These are phyloP conservation scores for Eupeodes latifasciatus DNA, from an alignment of 2,888 invertebrate species.

Conservation along the genomic window DNA sequence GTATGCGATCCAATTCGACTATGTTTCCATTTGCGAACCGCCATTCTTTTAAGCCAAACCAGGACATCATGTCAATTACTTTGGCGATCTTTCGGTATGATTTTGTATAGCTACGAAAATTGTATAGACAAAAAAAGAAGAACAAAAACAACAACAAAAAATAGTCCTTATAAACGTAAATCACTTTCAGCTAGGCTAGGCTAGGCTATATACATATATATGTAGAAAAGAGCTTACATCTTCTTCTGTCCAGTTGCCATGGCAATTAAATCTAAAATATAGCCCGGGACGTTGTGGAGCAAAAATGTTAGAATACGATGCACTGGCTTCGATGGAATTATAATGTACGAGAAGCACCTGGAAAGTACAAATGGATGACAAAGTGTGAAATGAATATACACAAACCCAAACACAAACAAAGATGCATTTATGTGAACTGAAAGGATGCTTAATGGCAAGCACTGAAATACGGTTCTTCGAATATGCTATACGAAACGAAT, in stretches of 20 bases:
- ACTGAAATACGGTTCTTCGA: slow-evolving; percentile 39
- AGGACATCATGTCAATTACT: slow-evolving; percentile 84
- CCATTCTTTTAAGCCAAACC: slow-evolving; percentile 84
- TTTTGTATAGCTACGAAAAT: slow-evolving; percentile 80
- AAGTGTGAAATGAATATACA: slow-evolving; percentile 47
- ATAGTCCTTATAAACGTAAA: slow-evolving; percentile 46
- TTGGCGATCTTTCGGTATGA: slow-evolving; percentile 83
- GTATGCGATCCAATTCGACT: slow-evolving; percentile 81
- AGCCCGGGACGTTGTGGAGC: slow-evolving; percentile 84
- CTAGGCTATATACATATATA: background rate
- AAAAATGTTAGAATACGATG: slow-evolving; percentile 83
- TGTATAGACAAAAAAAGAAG: slow-evolving; percentile 17
- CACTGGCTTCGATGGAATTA: slow-evolving; percentile 84
- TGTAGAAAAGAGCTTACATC: slow-evolving; percentile 81
- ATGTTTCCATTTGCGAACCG: slow-evolving; percentile 83
- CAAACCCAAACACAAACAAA: slow-evolving; percentile 11
- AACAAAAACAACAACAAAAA: background rate
- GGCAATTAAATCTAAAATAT: slow-evolving; percentile 84
- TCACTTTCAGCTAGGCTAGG: slow-evolving; percentile 53
- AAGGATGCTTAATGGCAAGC: slow-evolving; percentile 39
- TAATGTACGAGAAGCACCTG: slow-evolving; percentile 84
- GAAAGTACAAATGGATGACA: slow-evolving; percentile 77
- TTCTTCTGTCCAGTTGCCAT: slow-evolving; percentile 83
- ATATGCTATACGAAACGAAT: slow-evolving; percentile 32
- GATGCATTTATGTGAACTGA: slow-evolving; percentile 38